Evolutionary conservation across 2,797 vertebrate genomes (phyloP).

Genomic region (Nothura maculosa): DNA sequence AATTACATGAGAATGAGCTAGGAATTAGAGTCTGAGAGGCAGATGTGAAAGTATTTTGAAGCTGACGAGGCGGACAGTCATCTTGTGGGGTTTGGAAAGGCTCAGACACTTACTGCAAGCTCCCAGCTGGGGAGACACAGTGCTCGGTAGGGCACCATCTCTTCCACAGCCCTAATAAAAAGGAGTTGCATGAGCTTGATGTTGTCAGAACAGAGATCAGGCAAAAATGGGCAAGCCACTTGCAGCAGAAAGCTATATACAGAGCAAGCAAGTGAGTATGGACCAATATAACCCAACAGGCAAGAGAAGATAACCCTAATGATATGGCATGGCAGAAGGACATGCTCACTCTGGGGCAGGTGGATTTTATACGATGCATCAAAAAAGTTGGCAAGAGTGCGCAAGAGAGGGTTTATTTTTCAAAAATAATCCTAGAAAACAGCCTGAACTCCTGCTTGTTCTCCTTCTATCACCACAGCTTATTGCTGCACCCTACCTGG

Average conservation of each 20-base stretch:
- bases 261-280: background rate
- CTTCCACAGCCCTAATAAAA: background rate
- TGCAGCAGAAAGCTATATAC: background rate
- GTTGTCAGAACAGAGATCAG: background rate
- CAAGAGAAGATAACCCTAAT: background rate
- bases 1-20: background rate
- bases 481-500: rapidly evolving
- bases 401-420: background rate
- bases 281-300: background rate
- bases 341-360: background rate
- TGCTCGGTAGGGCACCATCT: background rate
- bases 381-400: background rate
- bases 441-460: background rate
- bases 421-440: background rate
- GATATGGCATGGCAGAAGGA: background rate
- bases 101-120: background rate
- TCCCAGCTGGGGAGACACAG: background rate
- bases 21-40: background rate
- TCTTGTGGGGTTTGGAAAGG: background rate
- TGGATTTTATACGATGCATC: background rate
- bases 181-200: background rate
- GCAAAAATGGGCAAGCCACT: background rate
- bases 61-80: background rate
- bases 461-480: background rate
- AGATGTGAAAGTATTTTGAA: background rate